Percentiles rank a stretch among this genome's conserved stretches.
Conservation (phyloP, 1,140 invertebrate genomes). For the Rhynchophorus ferrugineus region DNA sequence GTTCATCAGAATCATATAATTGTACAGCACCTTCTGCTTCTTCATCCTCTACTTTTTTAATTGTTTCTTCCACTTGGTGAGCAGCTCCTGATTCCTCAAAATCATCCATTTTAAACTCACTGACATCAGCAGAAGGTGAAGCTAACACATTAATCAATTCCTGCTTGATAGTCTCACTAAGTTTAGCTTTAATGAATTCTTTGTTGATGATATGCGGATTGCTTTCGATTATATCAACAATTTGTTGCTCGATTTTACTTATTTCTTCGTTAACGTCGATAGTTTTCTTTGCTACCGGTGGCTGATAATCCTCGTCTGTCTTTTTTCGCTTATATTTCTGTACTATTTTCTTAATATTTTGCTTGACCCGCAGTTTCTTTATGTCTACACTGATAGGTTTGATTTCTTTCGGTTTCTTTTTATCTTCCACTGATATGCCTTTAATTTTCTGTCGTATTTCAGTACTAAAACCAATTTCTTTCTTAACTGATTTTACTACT, state of each 20-base stretch:
- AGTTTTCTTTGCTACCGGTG: constrained; percentile 9
- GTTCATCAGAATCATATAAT: constrained; percentile 9
- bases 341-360: constrained; percentile 32
- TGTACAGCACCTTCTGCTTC: constrained; percentile 4
- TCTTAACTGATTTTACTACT: background rate
- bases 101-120: constrained; percentile 20
- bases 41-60: constrained; percentile 2
- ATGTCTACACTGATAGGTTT: constrained; percentile 5
- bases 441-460: background rate
- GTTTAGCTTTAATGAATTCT: constrained; percentile 31
- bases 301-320: constrained; percentile 18
- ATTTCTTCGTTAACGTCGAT: constrained; percentile 30
- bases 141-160: constrained; percentile 30
- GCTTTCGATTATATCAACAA: constrained; percentile 34
- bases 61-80: background rate
- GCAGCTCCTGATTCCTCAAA: constrained; percentile 7
- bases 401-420: background rate
- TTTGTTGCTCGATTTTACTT: constrained; percentile 30
- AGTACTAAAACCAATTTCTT: background rate
- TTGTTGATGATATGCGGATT: constrained; percentile 38
- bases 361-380: constrained; percentile 26
- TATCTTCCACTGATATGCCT: background rate
- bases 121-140: constrained; percentile 7
- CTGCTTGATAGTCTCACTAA: constrained; percentile 30
- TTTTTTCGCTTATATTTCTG: constrained; percentile 32